Conservation (phyloP, 2,113 vertebrate species). For the Nyctibius bracteatus region DNA sequence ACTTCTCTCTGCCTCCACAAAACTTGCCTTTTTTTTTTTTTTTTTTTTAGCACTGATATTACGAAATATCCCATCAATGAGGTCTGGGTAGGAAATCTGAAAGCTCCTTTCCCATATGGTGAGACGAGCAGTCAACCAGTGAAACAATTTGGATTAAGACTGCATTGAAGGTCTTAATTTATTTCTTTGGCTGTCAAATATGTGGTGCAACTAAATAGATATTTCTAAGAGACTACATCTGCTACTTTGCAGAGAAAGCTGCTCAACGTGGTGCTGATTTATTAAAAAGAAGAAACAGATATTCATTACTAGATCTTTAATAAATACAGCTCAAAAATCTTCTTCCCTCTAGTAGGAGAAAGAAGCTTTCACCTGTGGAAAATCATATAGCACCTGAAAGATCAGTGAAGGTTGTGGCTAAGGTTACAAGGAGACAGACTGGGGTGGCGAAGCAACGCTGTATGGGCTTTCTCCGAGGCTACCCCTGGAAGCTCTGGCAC, state of each 20-base stretch:
- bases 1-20: background rate
- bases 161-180: background rate
- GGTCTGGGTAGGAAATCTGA: background rate
- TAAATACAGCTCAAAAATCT: background rate
- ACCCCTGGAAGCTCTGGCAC: background rate
- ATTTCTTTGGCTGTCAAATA: background rate
- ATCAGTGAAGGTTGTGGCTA: background rate
- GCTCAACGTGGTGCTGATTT: background rate
- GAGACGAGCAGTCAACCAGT: background rate
- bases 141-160: background rate
- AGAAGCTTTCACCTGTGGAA: background rate
- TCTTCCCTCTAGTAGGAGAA: background rate
- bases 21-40: rapidly evolving
- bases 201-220: background rate
- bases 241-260: background rate
- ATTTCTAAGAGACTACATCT: background rate
- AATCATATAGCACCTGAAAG: background rate
- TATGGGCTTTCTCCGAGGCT: background rate
- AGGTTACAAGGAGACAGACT: background rate
- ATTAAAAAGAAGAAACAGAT: background rate
- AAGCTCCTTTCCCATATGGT: background rate
- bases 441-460: background rate
- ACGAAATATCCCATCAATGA: background rate
- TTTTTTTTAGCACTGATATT: background rate
- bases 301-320: background rate